Base-by-base conservation (phyloP, 2,888 invertebrate genomes). In the Amiota mariae region DNA sequence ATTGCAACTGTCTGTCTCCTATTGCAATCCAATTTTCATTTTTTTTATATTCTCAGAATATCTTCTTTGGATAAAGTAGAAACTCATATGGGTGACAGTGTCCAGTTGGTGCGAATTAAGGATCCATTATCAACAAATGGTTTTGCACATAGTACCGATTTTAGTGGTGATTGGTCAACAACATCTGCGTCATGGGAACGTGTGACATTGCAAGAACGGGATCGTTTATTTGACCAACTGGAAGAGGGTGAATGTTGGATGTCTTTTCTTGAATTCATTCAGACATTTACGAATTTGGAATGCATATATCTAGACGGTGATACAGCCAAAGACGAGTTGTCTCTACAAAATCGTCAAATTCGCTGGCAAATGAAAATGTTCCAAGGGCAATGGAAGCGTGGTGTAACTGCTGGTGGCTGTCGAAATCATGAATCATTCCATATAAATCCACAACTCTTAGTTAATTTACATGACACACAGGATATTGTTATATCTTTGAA, bases 391-490 rank as follows among this genome's bases (percentile, higher is more conserved):
- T 97, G 97, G 97, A 93, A 94, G 84, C 92, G 93, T 74, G 97
- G 97, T 0, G 96, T 97, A 0, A 94, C 96, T 0, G 96, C 97
- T 0, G 97, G 97, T 3, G 97, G 97, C 51, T 97, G 97, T 88
- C 91, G 96, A 80, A 97, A 97, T 90, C 95, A 96, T 88, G 94
- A 97, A 87, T 96, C 96, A 57, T 97, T 97, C 89, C 97, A 97
- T 89, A 96, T 97, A 87, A 97, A 97, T 90, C 97, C 97, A 0
- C 97, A 97, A 91, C 91, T 97, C 57, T 94, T 97, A 84, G 88
- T 97, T 66, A 92, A 94, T 64, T 89, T 97, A 48, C 93, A 93
- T 82, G 96, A 96, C 87, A 93, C 93, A 91, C 95, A 95, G 86
- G 95, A 95, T 89, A 93, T 96, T 1, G 93, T 97, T 13, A 93